phyloP scores from a whole-genome alignment of 2,888 invertebrate species.

The Cordilura impudica region DNA sequence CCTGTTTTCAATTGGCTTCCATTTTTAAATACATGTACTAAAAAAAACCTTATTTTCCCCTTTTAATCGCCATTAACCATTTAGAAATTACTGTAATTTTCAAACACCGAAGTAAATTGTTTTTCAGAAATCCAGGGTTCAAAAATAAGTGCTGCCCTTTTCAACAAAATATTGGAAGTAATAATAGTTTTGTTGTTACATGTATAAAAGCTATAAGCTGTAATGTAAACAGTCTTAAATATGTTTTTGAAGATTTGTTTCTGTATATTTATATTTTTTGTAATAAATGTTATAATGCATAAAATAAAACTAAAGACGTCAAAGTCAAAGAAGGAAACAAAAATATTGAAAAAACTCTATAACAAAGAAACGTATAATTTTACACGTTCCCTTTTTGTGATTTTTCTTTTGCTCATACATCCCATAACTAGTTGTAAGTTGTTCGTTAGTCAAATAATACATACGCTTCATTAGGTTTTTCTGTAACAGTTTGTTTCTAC shows the following conservation, averaged over 20 bases:
- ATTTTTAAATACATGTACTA: too few relatives aligned
- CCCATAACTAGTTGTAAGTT: constrained; percentile 12
- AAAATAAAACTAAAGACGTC: constrained; percentile 41
- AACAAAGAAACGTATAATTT: constrained; percentile 15
- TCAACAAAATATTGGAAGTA: neutral
- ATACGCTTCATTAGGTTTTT: constrained; percentile 39
- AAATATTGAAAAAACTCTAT: constrained; percentile 5
- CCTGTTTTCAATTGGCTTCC: too few relatives aligned
- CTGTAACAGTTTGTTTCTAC: neutral
- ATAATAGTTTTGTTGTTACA: constrained; percentile 46
- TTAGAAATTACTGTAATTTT: too few relatives aligned
- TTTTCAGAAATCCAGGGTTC: too few relatives aligned
- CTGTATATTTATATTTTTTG: constrained; percentile 10
- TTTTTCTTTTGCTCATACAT: constrained; percentile 19
- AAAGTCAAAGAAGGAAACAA: constrained; percentile 40
- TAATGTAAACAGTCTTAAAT: constrained; percentile 47
- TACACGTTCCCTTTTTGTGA: constrained; percentile 17
- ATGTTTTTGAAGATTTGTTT: constrained; percentile 42
- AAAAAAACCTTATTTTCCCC: too few relatives aligned
- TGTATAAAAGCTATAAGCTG: constrained; percentile 60
- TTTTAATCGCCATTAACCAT: too few relatives aligned
- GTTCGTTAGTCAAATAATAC: constrained; percentile 25
- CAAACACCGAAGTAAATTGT: too few relatives aligned
- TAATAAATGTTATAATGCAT: constrained; percentile 58
- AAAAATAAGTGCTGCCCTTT: neutral